A percentile compares a stretch with the other conserved stretches of the same genome.
phyloP scores from a whole-genome alignment of 2,888 invertebrate genomes.

The Synergus gifuensis region DNA sequence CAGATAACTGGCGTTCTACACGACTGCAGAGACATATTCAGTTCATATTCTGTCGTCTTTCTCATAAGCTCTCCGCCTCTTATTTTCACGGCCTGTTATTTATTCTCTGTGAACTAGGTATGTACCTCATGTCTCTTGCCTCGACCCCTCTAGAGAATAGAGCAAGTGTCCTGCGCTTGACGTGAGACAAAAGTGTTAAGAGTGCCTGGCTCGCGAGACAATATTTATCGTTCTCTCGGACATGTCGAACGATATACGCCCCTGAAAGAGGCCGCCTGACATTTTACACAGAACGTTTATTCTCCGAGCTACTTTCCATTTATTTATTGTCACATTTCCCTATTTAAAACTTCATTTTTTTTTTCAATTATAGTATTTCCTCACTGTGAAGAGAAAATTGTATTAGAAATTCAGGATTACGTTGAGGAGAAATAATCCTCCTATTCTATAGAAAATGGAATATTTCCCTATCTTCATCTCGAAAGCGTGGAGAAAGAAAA shows the following conservation, averaged over 20 bases:
- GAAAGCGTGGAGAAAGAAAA: not conserved
- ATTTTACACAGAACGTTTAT: conserved; percentile 4
- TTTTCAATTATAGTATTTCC: too few relatives aligned
- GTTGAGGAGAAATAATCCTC: not conserved
- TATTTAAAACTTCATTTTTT: not conserved
- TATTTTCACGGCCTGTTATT: conserved; percentile 40
- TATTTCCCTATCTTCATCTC: not conserved
- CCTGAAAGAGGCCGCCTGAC: not conserved
- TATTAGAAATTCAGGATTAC: too few relatives aligned
- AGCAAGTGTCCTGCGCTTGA: conserved; percentile 37
- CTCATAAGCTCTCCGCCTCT: conserved; percentile 4
- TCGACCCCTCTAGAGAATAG: not conserved
- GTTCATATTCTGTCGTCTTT: conserved; percentile 16
- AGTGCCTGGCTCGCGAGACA: conserved; percentile 20
- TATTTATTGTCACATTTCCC: not conserved
- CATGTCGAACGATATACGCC: conserved; percentile 32
- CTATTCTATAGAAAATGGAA: not conserved
- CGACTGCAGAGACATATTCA: conserved; percentile 23
- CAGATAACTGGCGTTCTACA: conserved; percentile 28
- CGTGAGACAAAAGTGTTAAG: conserved; percentile 39
- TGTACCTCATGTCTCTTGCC: not conserved
- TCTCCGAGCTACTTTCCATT: not conserved
- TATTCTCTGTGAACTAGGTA: conserved; percentile 31
- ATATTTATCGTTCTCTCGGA: conserved; percentile 39
- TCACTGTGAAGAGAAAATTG: not conserved